Evolutionary conservation across 2,797 vertebrate genomes (phyloP).

Genomic region (Myotis planiceps): DNA sequence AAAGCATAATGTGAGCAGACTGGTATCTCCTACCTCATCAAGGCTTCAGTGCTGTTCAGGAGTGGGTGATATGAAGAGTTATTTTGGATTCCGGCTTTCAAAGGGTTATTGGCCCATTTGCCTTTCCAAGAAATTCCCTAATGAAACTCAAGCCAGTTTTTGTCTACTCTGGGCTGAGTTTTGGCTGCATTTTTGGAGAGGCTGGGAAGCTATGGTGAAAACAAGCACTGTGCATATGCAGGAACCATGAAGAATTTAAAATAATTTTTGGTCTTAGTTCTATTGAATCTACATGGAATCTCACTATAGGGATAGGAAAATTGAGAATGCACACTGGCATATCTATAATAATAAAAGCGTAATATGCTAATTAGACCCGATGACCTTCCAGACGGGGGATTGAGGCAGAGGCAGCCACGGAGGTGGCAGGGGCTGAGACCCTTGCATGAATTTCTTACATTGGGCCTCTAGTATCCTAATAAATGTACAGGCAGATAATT

Average conservation of each 20-base stretch:
- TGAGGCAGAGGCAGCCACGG: too few species aligned
- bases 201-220: conserved; percentile 16
- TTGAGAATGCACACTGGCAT: neutral
- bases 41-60: neutral
- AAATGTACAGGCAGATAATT: neutral
- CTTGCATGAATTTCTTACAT: too few species aligned
- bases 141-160: conserved; percentile 24
- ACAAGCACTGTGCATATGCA: neutral
- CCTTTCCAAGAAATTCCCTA: conserved; percentile 32
- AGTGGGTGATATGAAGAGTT: neutral
- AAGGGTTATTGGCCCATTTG: neutral
- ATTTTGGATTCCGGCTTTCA: conserved; percentile 48
- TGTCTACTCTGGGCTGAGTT: conserved; percentile 4
- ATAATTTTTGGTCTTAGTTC: neutral
- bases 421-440: too few species aligned
- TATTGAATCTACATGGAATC: neutral
- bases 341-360: too few species aligned
- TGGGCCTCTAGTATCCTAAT: neutral
- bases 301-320: neutral
- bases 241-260: conserved; percentile 40
- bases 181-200: conserved; percentile 6
- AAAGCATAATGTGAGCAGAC: neutral
- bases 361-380: too few species aligned
- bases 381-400: too few species aligned
- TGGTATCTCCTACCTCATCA: neutral